A percentile compares a stretch with the other conserved stretches of the same genome.
Conservation (phyloP, 2,113 vertebrate genomes). For the Cichladusa arquata region DNA sequence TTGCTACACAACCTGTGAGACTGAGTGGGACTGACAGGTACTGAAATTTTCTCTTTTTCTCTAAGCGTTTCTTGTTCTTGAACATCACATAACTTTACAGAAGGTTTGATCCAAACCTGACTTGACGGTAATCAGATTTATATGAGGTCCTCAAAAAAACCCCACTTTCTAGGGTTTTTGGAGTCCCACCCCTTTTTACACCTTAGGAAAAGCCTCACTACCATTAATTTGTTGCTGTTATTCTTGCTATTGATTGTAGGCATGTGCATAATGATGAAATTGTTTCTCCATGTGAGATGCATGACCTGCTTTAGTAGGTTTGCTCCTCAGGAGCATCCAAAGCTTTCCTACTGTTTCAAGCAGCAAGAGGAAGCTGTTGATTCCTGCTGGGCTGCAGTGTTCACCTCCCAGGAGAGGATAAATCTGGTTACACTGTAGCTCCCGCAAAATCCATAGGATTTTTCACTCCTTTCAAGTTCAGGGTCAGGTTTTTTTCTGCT, state of each 20-base stretch:
- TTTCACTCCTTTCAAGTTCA: conserved; percentile 25
- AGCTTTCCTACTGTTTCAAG: background rate
- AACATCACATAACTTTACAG: background rate
- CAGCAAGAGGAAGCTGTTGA: background rate
- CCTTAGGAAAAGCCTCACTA: background rate
- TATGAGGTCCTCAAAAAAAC: background rate
- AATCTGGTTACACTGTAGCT: background rate
- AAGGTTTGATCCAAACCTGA: background rate
- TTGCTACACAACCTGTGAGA: background rate
- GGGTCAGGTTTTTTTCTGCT: background rate
- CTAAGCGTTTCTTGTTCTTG: background rate
- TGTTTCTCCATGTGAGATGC: background rate
- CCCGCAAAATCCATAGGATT: conserved; percentile 4
- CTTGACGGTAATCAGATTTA: background rate
- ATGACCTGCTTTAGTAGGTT: background rate
- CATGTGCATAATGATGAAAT: background rate
- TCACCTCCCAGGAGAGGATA: background rate
- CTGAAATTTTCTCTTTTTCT: background rate
- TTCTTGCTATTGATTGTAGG: background rate
- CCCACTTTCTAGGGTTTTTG: background rate
- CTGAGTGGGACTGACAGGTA: background rate
- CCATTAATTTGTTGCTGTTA: background rate
- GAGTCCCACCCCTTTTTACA: background rate
- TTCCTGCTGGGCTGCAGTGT: background rate
- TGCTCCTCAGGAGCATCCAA: background rate